Conservation (phyloP, 2,888 invertebrate species). For the Fissipunctia ypsillon region DNA sequence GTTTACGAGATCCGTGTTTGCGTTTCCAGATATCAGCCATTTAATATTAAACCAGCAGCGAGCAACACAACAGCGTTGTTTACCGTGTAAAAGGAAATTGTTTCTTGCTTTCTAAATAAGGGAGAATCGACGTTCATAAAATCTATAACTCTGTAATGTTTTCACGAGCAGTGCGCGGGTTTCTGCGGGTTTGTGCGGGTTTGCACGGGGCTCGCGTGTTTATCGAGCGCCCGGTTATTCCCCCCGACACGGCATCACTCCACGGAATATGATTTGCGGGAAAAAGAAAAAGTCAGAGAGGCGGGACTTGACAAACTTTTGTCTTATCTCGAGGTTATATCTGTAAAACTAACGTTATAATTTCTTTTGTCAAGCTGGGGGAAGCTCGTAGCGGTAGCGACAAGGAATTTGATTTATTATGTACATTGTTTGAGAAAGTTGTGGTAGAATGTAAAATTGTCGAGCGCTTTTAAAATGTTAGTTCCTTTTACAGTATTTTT, state of each 20-base stretch:
- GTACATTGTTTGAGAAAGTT: slow-evolving; percentile 19
- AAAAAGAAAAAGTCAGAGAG: slow-evolving; percentile 43
- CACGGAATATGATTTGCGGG: slow-evolving; percentile 44
- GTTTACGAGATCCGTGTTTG: slow-evolving; percentile 40
- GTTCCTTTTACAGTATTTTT: too few relatives aligned
- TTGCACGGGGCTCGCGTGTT: slow-evolving; percentile 57
- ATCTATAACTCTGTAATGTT: slow-evolving; percentile 63
- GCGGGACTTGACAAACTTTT: slow-evolving; percentile 48
- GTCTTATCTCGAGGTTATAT: slow-evolving; percentile 49
- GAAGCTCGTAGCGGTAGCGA: neutral
- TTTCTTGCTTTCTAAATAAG: slow-evolving; percentile 60
- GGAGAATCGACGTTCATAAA: slow-evolving; percentile 65
- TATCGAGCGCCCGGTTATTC: slow-evolving; percentile 39
- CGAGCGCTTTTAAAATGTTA: slow-evolving; percentile 23
- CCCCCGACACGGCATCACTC: slow-evolving; percentile 52
- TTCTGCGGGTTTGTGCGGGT: slow-evolving; percentile 17
- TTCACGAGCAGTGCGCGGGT: slow-evolving; percentile 47
- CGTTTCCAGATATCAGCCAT: slow-evolving; percentile 43
- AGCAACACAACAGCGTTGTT: slow-evolving; percentile 55
- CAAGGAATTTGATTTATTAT: slow-evolving; percentile 26
- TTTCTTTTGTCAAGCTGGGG: slow-evolving; percentile 29
- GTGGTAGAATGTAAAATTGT: neutral
- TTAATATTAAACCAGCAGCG: slow-evolving; percentile 54
- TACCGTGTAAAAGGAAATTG: slow-evolving; percentile 58
- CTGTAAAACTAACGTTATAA: slow-evolving; percentile 38